Evolutionary conservation across 2,888 invertebrate genomes (phyloP).

Genomic region (Alloscopus bannaensis): DNA sequence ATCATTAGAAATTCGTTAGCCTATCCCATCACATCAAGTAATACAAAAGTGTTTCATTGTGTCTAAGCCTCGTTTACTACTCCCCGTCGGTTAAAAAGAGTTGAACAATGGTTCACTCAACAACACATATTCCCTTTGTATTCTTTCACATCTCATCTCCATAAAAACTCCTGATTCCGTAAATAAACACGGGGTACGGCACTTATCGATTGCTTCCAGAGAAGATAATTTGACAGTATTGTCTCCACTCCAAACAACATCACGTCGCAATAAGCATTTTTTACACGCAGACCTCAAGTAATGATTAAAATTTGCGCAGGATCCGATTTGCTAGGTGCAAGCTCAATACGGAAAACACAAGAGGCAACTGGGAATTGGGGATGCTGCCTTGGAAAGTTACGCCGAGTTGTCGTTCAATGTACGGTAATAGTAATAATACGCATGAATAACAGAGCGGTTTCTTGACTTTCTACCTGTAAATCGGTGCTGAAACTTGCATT

Average conservation of each 20-base stretch:
- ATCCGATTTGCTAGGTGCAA: too few relatives aligned
- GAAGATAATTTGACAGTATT: neutral
- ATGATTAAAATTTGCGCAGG: neutral
- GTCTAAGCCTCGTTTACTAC: conserved; percentile 6
- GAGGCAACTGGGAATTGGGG: too few relatives aligned
- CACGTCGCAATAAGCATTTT: neutral
- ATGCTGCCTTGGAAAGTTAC: too few relatives aligned
- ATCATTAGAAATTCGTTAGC: too few relatives aligned
- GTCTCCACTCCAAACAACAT: too few relatives aligned
- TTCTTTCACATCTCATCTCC: neutral
- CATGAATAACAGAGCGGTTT: conserved; percentile 40
- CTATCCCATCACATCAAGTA: neutral
- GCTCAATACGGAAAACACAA: neutral
- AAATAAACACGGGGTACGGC: neutral
- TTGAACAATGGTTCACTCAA: conserved; percentile 13
- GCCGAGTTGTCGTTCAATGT: neutral
- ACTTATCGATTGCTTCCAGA: too few relatives aligned
- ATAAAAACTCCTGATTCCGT: neutral
- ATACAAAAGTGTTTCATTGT: conserved; percentile 30
- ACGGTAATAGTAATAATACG: neutral
- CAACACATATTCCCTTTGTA: neutral
- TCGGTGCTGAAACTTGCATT: conserved; percentile 64
- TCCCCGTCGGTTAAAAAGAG: neutral
- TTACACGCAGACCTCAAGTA: neutral
- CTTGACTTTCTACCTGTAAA: conserved; percentile 68